These are phyloP conservation scores for Raja brachyura DNA, from an alignment of 2,113 vertebrate genomes.

Conservation along the genomic window DNA sequence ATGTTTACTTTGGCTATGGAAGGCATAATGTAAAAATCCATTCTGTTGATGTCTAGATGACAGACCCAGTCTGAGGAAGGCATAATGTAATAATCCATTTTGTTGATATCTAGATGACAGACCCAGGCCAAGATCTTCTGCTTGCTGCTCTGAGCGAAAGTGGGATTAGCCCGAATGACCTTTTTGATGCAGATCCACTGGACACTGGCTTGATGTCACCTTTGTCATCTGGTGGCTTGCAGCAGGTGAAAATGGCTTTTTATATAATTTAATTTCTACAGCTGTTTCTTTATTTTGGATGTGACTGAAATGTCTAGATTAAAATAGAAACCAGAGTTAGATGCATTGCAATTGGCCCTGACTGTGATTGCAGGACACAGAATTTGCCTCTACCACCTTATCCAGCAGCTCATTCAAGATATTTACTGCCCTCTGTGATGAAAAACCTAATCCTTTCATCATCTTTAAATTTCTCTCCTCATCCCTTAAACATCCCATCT, in stretches of 20 bases:
- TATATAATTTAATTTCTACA: neutral
- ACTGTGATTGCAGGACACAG: neutral
- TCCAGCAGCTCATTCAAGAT: no score
- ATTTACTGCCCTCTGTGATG: no score
- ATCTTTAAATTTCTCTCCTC: no score
- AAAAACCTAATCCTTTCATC: no score
- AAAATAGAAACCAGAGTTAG: neutral
- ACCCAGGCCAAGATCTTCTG: slow-evolving; percentile 96
- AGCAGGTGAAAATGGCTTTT: slow-evolving; percentile 67
- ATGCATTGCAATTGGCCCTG: neutral
- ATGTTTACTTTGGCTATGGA: neutral
- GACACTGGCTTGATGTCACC: slow-evolving; percentile 64
- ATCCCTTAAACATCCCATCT: no score
- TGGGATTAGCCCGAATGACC: slow-evolving; percentile 94
- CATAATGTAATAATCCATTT: slow-evolving; percentile 37
- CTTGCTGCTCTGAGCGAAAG: slow-evolving; percentile 97
- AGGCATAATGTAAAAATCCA: slow-evolving; percentile 28
- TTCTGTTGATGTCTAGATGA: slow-evolving; percentile 63
- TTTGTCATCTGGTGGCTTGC: slow-evolving; percentile 61
- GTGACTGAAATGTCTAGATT: neutral
- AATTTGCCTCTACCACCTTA: no score
- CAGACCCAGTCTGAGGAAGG: slow-evolving; percentile 69
- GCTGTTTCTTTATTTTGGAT: slow-evolving; percentile 36
- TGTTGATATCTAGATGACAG: slow-evolving; percentile 73
- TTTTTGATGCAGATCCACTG: slow-evolving; percentile 84